Conservation (phyloP, 1,140 invertebrate species). For the Drosophila varians region DNA sequence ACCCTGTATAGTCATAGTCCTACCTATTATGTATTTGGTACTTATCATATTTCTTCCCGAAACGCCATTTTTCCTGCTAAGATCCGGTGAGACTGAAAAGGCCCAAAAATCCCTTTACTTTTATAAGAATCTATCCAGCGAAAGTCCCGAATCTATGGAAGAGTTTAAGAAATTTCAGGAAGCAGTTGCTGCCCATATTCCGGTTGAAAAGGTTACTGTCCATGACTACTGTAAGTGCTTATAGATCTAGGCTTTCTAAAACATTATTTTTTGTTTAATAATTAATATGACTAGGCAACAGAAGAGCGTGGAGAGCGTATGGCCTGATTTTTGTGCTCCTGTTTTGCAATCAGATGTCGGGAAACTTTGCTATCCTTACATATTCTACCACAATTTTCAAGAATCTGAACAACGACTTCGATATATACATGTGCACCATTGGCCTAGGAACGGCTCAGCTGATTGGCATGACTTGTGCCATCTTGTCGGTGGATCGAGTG, state of each 20-base stretch:
- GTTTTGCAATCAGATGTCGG: constrained; percentile 66
- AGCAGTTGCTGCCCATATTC: constrained; percentile 23
- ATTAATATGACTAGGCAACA: constrained; percentile 28
- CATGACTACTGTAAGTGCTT: constrained; percentile 60
- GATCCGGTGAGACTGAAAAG: constrained; percentile 30
- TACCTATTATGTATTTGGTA: constrained; percentile 43
- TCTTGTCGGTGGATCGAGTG: constrained; percentile 55
- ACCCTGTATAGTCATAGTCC: constrained; percentile 38
- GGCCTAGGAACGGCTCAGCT: constrained; percentile 86
- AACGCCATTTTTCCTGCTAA: constrained; percentile 50
- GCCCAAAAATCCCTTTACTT: constrained; percentile 57
- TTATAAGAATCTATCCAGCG: constrained; percentile 57
- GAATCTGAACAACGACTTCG: constrained; percentile 85
- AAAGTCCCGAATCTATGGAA: constrained; percentile 26
- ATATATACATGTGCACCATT: constrained; percentile 87
- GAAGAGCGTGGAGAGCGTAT: constrained; percentile 37
- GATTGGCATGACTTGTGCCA: constrained; percentile 38
- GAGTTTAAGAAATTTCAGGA: constrained; percentile 47
- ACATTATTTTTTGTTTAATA: no score
- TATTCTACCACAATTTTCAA: constrained; percentile 87
- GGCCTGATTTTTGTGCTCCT: constrained; percentile 45
- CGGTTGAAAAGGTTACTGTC: constrained; percentile 12
- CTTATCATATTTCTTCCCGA: constrained; percentile 47
- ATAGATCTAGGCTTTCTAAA: no score
- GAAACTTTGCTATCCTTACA: constrained; percentile 85